Base-by-base conservation (phyloP, 2,888 invertebrate species). In the Cerastoderma edule region DNA sequence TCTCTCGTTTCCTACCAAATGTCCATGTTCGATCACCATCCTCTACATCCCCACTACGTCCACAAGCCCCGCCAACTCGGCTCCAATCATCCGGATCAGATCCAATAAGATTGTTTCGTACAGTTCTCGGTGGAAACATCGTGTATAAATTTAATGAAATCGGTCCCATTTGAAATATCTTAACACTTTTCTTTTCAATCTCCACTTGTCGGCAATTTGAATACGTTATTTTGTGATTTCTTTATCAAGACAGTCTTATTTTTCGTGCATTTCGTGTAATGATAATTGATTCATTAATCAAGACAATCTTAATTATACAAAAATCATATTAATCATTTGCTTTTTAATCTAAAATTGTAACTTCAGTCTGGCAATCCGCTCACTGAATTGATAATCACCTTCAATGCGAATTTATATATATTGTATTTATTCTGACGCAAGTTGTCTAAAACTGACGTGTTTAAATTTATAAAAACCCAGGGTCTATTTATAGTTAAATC, bases 41-140 rank as follows among this genome's bases (percentile, higher is more conserved):
- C 27, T 53, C 53, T 24, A 53, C n/a, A 27, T n/a, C 27, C 27
- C 53, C 53, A 53, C 53, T 27, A 53, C 27, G 53, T 53, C n/a
- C n/a, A n/a, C n/a, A n/a, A n/a, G n/a, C n/a, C n/a, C n/a, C n/a
- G n/a, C n/a, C n/a, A 50, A 50, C 22, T 10, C 50, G 16, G 19
- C 22, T 50, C 50, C 50, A 50, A 27, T 50, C 50, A 50, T 50
- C 50, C 22, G 22, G 50, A 1, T 50, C 50, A 24, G 50, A 50
- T 22, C 50, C 50, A 13, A 50, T 22, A 24, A 50, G 27, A 2
- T 10, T 50, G 27, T 1, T 50, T 10, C 50, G 50, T 13, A 10
- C 27, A 50, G 22, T 50, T 19, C 27, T 53, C 2, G 53, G 30
- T 28, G 57, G 33, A 57, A 57, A 30, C 57, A 32, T 33, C 16